Base-by-base conservation (phyloP, 2,113 vertebrate genomes). In the Phaethon lepturus region DNA sequence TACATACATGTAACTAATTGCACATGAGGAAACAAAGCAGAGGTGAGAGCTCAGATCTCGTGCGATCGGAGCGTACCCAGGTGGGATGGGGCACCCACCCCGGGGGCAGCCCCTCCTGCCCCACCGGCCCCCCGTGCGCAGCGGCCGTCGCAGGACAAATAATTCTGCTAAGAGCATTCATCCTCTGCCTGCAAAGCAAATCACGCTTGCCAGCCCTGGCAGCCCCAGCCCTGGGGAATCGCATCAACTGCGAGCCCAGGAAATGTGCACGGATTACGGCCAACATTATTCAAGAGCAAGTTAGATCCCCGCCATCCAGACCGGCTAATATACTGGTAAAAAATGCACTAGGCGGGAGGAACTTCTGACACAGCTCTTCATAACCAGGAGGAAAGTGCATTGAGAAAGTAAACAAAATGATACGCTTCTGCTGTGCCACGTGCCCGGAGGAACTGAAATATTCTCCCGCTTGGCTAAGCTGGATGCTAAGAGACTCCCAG, bases 101-200 rank as follows among this genome's bases (percentile, higher is more conserved):
- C 44, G 26, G 19, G 47, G 38, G n/a, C 63, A 40, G 19, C 73
- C 12, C 16, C 66, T 81, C 47, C 64, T 6, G 12, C n/a, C 44
- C 13, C 17, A 1, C 17, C 19, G 2, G 35, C 28, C 16, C 55
- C 22, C 44, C 1, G 0, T 9, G 24, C 69, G 24, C 15, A 0
- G 40, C 33, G 2, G 33, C 49, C 12, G 20, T 15, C 4, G 6
- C 14, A 75, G 55, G 50, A 42, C 74, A 44, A 74, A 58, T 28
- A 66, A 28, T 77, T 90, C 78, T 85, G 69, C 83, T 86, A 23
- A 66, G 29, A 66, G 71, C 59, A 38, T 85, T 53, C 83, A 90
- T 62, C 50, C 55, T 80, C 74, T 84, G 87, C 53, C 83, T 62
- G 55, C 81, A 86, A 55, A 96, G 95, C 47, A 83, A 96, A 97